Percentiles rank a stretch among this genome's conserved stretches.
These are phyloP conservation scores for Balaeniceps rex DNA, from an alignment of 2,113 vertebrate genomes.

Conservation along the genomic window DNA sequence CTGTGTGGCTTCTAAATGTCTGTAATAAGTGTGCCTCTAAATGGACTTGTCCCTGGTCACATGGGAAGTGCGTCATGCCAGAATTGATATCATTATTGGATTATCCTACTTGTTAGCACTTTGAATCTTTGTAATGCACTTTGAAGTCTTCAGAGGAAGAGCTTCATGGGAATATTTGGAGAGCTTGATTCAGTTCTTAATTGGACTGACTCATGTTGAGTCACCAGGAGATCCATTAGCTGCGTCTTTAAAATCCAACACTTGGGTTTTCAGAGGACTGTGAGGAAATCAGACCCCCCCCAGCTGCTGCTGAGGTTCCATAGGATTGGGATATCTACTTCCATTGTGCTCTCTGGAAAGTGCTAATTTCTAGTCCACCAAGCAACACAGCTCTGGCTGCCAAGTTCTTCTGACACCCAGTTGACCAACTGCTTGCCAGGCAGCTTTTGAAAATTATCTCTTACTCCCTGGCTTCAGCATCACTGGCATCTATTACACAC, in stretches of 20 bases:
- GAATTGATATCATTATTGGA: constrained; percentile 36
- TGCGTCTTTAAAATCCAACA: neutral
- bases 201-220: constrained; percentile 41
- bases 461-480: constrained; percentile 34
- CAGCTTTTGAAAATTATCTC: neutral
- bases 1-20: neutral
- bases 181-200: constrained; percentile 60
- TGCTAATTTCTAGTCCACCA: neutral
- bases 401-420: neutral
- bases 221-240: constrained; percentile 39
- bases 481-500: constrained; percentile 61
- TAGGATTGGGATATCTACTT: neutral
- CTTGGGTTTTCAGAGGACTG: neutral
- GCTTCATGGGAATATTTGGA: constrained; percentile 48
- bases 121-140: constrained; percentile 35
- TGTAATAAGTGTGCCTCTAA: neutral
- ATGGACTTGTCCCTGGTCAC: constrained; percentile 10
- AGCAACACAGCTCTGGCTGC: neutral
- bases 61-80: neutral
- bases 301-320: neutral
- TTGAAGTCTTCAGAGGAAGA: constrained; percentile 55
- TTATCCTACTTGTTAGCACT: constrained; percentile 27
- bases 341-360: neutral
- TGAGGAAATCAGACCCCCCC: neutral
- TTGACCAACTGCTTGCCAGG: constrained; percentile 10